These are phyloP conservation scores for Catocala fraxini DNA, from an alignment of 2,888 invertebrate species.

Conservation along the genomic window DNA sequence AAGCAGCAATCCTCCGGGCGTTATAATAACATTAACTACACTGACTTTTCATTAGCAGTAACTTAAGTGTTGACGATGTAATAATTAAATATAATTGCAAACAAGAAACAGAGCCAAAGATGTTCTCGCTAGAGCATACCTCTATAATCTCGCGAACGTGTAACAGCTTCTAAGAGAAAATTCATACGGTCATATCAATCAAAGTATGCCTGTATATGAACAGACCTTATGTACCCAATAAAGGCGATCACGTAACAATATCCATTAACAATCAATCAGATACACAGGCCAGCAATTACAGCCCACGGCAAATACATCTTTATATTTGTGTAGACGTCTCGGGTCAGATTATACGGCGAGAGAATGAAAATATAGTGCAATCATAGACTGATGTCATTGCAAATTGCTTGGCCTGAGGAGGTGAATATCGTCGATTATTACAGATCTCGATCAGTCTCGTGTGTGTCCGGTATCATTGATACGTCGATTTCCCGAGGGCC, in stretches of 20 bases:
- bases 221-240: slow-evolving; percentile 54
- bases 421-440: slow-evolving; percentile 70
- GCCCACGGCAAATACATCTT: slow-evolving; percentile 59
- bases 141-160: slow-evolving; percentile 31
- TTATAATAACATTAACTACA: slow-evolving; percentile 70
- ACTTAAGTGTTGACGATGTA: slow-evolving; percentile 68
- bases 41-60: slow-evolving; percentile 80
- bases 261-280: slow-evolving; percentile 74
- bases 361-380: slow-evolving; percentile 66
- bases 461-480: slow-evolving; percentile 72
- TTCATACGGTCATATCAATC: slow-evolving; percentile 51
- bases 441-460: slow-evolving; percentile 60
- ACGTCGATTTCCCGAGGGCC: slow-evolving; percentile 66
- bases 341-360: slow-evolving; percentile 58
- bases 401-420: slow-evolving; percentile 66
- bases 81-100: slow-evolving; percentile 59
- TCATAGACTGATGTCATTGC: slow-evolving; percentile 69
- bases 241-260: slow-evolving; percentile 65
- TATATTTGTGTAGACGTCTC: slow-evolving; percentile 52
- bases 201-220: slow-evolving; percentile 30
- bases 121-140: slow-evolving; percentile 49
- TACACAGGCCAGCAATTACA: slow-evolving; percentile 55
- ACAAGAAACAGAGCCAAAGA: slow-evolving; percentile 53
- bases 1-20: slow-evolving; percentile 61
- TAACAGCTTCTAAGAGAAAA: slow-evolving; percentile 48